Percentiles rank a stretch among this genome's conserved stretches.
These are phyloP conservation scores for Sarcophaga bullata DNA, from an alignment of 1,140 invertebrate species.

Conservation along the genomic window DNA sequence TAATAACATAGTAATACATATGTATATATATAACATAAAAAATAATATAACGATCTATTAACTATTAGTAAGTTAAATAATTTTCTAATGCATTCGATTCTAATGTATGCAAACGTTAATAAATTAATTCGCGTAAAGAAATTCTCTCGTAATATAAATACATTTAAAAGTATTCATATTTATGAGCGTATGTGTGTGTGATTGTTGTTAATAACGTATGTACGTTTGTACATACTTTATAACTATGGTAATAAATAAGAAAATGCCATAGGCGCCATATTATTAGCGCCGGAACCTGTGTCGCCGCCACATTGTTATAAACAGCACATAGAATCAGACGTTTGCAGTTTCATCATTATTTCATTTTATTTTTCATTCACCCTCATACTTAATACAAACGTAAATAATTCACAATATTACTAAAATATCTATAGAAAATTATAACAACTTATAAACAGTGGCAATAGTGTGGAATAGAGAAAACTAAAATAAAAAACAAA, in stretches of 20 bases:
- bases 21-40: too few species aligned
- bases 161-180: not conserved
- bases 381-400: not conserved
- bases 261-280: conserved; percentile 28
- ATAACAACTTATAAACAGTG: not conserved
- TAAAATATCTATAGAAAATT: not conserved
- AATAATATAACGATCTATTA: too few species aligned
- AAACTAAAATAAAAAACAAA: too few species aligned
- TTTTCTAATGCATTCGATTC: too few species aligned
- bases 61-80: too few species aligned
- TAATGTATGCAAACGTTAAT: too few species aligned
- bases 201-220: not conserved
- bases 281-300: conserved; percentile 38
- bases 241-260: not conserved
- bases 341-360: conserved; percentile 22
- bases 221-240: not conserved
- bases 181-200: not conserved
- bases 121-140: too few species aligned
- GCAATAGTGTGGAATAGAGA: too few species aligned
- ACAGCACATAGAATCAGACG: not conserved
- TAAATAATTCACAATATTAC: conserved; percentile 14
- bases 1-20: too few species aligned
- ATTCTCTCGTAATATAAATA: not conserved
- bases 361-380: not conserved
- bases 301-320: conserved; percentile 19